phyloP scores from a whole-genome alignment of 2,113 vertebrate genomes.

The Caloenas nicobarica region DNA sequence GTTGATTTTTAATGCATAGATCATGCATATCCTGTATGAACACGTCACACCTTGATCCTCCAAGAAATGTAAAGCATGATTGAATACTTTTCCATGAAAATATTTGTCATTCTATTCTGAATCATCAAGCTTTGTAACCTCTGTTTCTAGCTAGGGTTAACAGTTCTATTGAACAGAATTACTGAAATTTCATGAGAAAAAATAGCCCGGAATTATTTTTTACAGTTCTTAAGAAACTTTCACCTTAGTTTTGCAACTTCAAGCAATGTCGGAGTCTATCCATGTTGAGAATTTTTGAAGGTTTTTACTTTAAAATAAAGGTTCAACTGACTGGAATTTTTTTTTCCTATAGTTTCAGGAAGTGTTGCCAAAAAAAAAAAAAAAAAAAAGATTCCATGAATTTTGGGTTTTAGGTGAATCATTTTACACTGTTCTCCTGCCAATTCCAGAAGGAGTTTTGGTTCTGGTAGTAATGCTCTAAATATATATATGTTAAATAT shows the following conservation, averaged over 20 bases:
- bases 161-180: background rate
- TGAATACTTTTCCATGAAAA: background rate
- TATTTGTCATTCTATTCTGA: background rate
- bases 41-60: background rate
- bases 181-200: background rate
- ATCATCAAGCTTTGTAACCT: background rate
- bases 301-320: background rate
- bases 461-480: slow-evolving; percentile 21
- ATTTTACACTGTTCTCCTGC: slow-evolving; percentile 41
- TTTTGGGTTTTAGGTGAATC: slow-evolving; percentile 50
- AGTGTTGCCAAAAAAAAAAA: background rate
- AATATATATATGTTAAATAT: background rate
- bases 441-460: slow-evolving; percentile 42
- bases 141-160: background rate
- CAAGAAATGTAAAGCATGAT: background rate
- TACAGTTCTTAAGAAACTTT: background rate
- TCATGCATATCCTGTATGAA: background rate
- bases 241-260: slow-evolving; percentile 21
- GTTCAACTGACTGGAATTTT: background rate
- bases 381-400: background rate
- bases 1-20: background rate
- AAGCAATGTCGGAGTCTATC: background rate
- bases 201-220: background rate
- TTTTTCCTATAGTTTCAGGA: slow-evolving; percentile 6
- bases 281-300: background rate